Base-by-base conservation (phyloP, 2,888 invertebrate genomes). In the Macrosoma leucophasiata region DNA sequence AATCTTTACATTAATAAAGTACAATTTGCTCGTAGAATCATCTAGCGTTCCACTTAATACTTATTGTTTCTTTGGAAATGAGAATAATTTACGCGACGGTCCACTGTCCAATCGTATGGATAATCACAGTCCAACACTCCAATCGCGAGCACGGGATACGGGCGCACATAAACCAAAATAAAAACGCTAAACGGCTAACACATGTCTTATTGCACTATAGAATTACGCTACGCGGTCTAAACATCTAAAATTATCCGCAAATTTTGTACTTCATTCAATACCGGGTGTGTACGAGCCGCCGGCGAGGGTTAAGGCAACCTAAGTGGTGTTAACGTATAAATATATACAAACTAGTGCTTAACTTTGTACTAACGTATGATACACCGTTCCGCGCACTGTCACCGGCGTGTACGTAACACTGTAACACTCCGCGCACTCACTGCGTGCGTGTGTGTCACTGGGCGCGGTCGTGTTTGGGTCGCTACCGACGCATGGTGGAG, bases 401-500 rank as follows among this genome's bases (percentile, higher is more conserved):
- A 43, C 45, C 37, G 27, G 36, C 26, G 31, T 20, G 34, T 33
- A 12, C 26, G 28, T 13, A 39, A 43, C 44, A 50, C 43, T 41
- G 42, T 39, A n/a, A n/a, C n/a, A n/a, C n/a, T n/a, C n/a, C n/a
- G n/a, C n/a, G n/a, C n/a, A n/a, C n/a, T n/a, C n/a, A n/a, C n/a
- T n/a, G n/a, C n/a, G n/a, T n/a, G n/a, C n/a, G n/a, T n/a, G n/a
- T n/a, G n/a, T n/a, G n/a, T n/a, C 48, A 46, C 48, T 50, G 49
- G 28, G 46, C 29, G n/a, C n/a, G n/a, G n/a, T n/a, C n/a, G n/a
- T n/a, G n/a, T 31, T 53, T 40, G 31, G 53, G 55, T 48, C 40
- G 78, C 76, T 84, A 85, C 81, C 85, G 82, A 27, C 85, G 73
- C 91, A 91, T 91, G 27, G 90, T 88, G 9, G 91, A 88, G 65